Evolutionary conservation across 1,140 invertebrate species (phyloP), one percentile per base, ranked within the genome.

Genomic region (Temnothorax curvispinosus): DNA sequence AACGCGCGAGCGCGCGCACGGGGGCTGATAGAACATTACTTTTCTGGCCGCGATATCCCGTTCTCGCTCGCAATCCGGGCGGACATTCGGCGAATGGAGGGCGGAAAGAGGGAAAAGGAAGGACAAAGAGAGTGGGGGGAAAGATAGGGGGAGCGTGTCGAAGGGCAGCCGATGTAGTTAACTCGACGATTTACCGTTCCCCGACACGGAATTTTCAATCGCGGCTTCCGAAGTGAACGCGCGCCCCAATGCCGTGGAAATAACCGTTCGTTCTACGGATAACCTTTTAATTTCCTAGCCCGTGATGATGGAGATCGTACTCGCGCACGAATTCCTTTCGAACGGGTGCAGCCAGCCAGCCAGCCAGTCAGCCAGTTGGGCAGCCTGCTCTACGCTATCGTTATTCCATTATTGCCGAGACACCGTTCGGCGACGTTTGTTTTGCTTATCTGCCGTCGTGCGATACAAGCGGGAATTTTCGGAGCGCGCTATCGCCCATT

Each of bases 171-270:
- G 74, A 85, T 85, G 72, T 62, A 85, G 75, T 85, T 85, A 85
- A 85, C 72, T 85, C 82, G 82, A 85, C 80, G 80, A 84, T 84
- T 84, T 84, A 84, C 80, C 60, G 80, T 84, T 54, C 44, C 69
- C 41, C 80, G 80, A 75, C 80, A 84, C 69, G 80, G 75, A 85
- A 85, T 77, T 85, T 77, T 78, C 72, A 77, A 85, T 78, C 84
- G 84, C 58, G 74, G 84, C 62, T 65, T 64, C 74, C 58, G 60
- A 77, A 85, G 65, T 58, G 78, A 81, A 44, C 54, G 56, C 77
- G 62, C 27, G 9, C 27, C 80, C 21, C 44, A 54, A 38, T 80
- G 35, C 64, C 54, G 44, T 27, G 80, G 52, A 82, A 82, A 82
- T 82, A 82, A 82, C 80, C 80, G 54, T 84, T 84, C 69, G 80